phyloP scores from a whole-genome alignment of 2,888 invertebrate genomes.

The Vesta saturnalis region DNA sequence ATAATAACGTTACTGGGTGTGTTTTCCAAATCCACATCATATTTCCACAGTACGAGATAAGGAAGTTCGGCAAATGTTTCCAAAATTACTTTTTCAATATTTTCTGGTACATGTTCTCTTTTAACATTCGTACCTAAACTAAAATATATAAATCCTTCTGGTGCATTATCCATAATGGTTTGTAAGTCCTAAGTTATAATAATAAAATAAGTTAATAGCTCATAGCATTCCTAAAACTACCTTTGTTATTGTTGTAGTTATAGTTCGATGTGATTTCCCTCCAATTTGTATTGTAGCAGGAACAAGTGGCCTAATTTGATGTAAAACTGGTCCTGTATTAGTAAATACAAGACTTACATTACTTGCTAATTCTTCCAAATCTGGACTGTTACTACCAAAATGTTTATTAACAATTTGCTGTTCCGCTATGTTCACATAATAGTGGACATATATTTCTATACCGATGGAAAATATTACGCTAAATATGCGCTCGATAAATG shows the following conservation, averaged over 20 bases:
- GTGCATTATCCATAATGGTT: conserved; percentile 51
- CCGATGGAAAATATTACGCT: neutral
- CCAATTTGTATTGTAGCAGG: conserved; percentile 37
- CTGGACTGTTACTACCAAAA: conserved; percentile 1
- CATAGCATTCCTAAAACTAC: neutral
- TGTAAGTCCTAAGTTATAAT: conserved; percentile 48
- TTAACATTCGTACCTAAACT: conserved; percentile 56
- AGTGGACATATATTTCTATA: neutral
- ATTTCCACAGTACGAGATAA: conserved; percentile 58
- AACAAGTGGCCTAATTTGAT: conserved; percentile 33
- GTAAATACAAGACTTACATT: conserved; percentile 34
- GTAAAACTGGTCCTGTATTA: conserved; percentile 37
- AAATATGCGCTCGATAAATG: conserved; percentile 43
- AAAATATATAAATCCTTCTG: conserved; percentile 55
- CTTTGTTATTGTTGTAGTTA: neutral
- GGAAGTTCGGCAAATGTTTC: conserved; percentile 53
- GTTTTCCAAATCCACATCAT: conserved; percentile 44
- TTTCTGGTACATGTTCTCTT: conserved; percentile 47
- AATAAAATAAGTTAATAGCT: conserved; percentile 5
- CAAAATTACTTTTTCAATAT: conserved; percentile 48
- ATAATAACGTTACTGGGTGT: conserved; percentile 28
- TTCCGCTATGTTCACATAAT: conserved; percentile 1
- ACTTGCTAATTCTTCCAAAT: conserved; percentile 9
- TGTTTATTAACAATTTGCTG: conserved; percentile 2
- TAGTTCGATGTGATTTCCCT: conserved; percentile 21